Base-by-base conservation (phyloP, 2,797 vertebrate genomes). In the Limnodromus scolopaceus region DNA sequence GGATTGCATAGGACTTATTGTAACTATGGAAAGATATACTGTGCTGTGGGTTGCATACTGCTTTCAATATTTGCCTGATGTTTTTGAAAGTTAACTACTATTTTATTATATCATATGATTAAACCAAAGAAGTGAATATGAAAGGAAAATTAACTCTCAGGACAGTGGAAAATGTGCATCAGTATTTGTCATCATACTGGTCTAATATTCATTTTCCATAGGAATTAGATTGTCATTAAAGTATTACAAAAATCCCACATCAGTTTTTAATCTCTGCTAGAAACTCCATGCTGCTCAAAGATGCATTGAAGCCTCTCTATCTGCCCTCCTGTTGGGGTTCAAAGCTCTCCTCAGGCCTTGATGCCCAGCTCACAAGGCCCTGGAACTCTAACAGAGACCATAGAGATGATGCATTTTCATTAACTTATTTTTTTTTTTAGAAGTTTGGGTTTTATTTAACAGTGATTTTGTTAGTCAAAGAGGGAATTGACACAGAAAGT, bases 1-100 rank as follows among this genome's bases (percentile, higher is more conserved):
- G 75, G 86, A 96, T 87, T 93, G 84, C 68, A 49, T 72, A 65
- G 38, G 46, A 61, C 28, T 94, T 92, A 80, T 83, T 85, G 45
- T 89, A 95, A 69, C 86, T 91, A 85, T 89, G 86, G 92, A 95
- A 96, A 97, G 81, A 93, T 93, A 92, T 72, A 91, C 41, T 75
- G 71, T 3, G 2, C 54, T 91, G 96, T 69, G 93, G 94, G 57
- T 91, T 95, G 53, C 81, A 30, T 83, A 85, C 32, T 85, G 49
- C 75, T 94, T 92, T 96, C 68, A 92, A 25, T 75, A 91, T 83
- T 85, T 89, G 66, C 22, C 53, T 85, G 34, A 87, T 45, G 19
- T 48, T 94, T 91, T 71, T 87, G 61, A 87, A 93, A 83, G 68
- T 93, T 87, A 83, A 71, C 22, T 87, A 65, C 34, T 61, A 25